Base-by-base conservation (phyloP, 1,140 invertebrate genomes). In the Neodiprion fabricii region DNA sequence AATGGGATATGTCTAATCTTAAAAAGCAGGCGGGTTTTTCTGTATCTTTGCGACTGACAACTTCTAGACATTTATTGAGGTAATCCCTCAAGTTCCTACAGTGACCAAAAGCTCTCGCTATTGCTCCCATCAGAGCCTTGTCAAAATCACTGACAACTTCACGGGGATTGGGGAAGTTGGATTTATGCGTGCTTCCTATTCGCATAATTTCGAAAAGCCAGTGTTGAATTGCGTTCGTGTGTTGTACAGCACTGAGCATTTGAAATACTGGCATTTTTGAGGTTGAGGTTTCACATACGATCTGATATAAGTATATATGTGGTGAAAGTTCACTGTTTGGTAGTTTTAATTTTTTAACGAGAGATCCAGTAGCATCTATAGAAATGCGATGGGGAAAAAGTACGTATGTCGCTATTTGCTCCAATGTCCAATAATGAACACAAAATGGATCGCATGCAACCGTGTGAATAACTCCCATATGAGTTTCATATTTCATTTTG, bases 271-370 rank as follows among this genome's bases (percentile, higher is more conserved):
- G 70, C 21, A 68, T 14, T 48, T 23, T 75, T 10, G n/a, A 7
- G 8, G 66, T 17, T 9, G n/a, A 9, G 5, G 48, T 68, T 40
- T 69, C 7, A 14, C 9, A 47, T 8, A 72, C 65, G 8, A 72
- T 69, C 67, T 75, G 74, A 48, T 75, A 75, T 21, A 75, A 50
- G 47, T 75, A 75, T 21, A 75, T 23, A 40, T 72, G 74, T 8
- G 74, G 49, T 12, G 21, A 75, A 10, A 72, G 48, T 72, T 75
- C 70, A 10, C 65, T 65, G 40, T 67, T 75, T 23, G 74, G 70
- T 28, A 21, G 7, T 10, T 50, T 72, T 0, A 75, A 3, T 49
- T 75, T 75, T 72, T 72, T 72, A 12, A 67, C 28, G 7, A 75
- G 5, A 7, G 74, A 75, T 10, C 74, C 71, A 7, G 70, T 75